Percentiles rank a stretch among this genome's conserved stretches.
These are phyloP conservation scores for Asobara japonica DNA, from an alignment of 1,140 invertebrate species.

Conservation along the genomic window DNA sequence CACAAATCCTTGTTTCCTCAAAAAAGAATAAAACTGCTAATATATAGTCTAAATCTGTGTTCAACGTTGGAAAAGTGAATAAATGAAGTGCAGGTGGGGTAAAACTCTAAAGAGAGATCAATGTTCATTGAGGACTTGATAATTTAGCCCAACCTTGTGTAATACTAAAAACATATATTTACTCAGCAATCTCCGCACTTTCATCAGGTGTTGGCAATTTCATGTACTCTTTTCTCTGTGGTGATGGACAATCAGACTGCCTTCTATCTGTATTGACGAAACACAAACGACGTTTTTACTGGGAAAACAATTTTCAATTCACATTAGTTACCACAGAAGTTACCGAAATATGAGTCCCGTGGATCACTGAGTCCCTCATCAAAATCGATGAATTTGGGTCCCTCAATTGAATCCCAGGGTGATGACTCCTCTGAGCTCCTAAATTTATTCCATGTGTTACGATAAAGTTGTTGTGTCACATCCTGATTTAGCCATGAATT, in stretches of 20 bases:
- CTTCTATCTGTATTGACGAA: background rate
- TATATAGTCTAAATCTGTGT: too few species aligned
- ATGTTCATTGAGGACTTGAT: too few species aligned
- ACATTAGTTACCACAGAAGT: background rate
- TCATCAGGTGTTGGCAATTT: background rate
- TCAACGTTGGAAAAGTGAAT: too few species aligned
- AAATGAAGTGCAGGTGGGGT: too few species aligned
- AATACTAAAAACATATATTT: too few species aligned
- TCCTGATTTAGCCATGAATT: slow-evolving; percentile 19
- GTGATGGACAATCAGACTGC: background rate
- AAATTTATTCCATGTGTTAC: background rate
- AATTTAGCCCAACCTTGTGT: background rate
- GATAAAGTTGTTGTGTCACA: background rate
- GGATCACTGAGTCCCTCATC: background rate
- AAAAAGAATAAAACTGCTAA: too few species aligned
- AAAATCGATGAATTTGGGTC: slow-evolving; percentile 41
- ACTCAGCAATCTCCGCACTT: background rate
- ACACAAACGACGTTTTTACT: background rate
- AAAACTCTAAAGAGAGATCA: too few species aligned
- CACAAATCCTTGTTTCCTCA: too few species aligned
- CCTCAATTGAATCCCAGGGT: slow-evolving; percentile 31
- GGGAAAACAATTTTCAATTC: background rate
- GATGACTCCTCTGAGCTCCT: background rate
- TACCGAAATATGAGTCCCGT: slow-evolving; percentile 40
- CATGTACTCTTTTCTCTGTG: background rate